phyloP scores from a whole-genome alignment of 2,797 vertebrate genomes.

The Eospalax fontanierii region DNA sequence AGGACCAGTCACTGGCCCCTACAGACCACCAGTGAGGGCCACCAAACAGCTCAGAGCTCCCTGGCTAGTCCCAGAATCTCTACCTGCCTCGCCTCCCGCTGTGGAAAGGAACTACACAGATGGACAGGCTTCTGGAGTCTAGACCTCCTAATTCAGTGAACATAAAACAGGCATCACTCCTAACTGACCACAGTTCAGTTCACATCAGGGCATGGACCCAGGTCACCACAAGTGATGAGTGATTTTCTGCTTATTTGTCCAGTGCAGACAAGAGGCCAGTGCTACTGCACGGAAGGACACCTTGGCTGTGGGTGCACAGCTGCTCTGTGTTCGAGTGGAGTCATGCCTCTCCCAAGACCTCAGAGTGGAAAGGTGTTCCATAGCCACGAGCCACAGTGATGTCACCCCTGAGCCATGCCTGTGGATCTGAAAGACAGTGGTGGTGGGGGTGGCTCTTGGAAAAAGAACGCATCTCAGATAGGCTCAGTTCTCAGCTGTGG shows the following conservation, averaged over 20 bases:
- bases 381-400: fast-evolving
- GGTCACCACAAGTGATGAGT: fast-evolving
- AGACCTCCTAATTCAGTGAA: neutral
- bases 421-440: neutral
- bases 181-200: too few species aligned
- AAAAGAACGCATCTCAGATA: neutral
- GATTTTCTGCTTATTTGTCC: fast-evolving
- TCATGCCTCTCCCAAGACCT: neutral
- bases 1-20: neutral
- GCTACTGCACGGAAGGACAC: neutral
- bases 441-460: neutral
- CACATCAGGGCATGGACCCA: fast-evolving
- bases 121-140: neutral
- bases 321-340: neutral
- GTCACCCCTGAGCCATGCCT: fast-evolving
- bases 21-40: neutral
- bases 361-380: neutral
- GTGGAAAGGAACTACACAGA: too few species aligned
- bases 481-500: too few species aligned
- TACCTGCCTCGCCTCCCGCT: fast-evolving
- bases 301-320: neutral
- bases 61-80: fast-evolving
- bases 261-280: neutral
- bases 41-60: fast-evolving
- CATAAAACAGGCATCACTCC: neutral